Base-by-base conservation (phyloP, 2,797 vertebrate genomes). In the Cetoscarus ocellatus region DNA sequence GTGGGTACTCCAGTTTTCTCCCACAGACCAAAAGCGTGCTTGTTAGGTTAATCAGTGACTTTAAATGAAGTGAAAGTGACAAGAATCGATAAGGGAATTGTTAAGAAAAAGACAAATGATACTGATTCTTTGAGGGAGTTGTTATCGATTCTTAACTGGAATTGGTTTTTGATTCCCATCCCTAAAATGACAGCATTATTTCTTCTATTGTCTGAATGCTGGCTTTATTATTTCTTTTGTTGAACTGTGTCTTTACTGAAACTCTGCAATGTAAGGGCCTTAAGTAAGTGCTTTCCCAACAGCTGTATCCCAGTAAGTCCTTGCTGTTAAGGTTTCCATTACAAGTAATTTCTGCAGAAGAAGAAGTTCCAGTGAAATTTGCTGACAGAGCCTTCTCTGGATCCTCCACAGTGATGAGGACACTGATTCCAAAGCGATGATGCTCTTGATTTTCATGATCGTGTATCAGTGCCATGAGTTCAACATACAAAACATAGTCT, bases 371-470 rank as follows among this genome's bases (percentile, higher is more conserved):
- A 13, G 18, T 50, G 18, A 57, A 61, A 79, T 73, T n/a, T 65
- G 66, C 69, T 65, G 67, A 68, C 52, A 17, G 13, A 13, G 50
- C 39, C 27, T 36, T 55, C 10, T 47, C 39, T 36, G 60, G 66
- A 69, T 77, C 61, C 70, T 61, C 43, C 40, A 43, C 11, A 61
- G 53, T 48, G 65, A 61, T 53, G 39, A 10, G 58, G 70, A 47
- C 59, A 60, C 54, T 57, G 61, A 74, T 70, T 72, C 45, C 50
- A 68, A 59, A 69, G 53, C 53, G 19, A 75, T 27, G 19, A 14
- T 34, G 51, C 39, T 57, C 39, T 61, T 70, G 42, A 5, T 54
- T 61, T 57, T 61, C 66, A 62, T 12, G 40, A 0, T 47, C 18
- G 19, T 49, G 68, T 6, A 52, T 68, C 14, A 61, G 12, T 44